phyloP scores from a whole-genome alignment of 2,113 vertebrate species.

The Catharus minimus region DNA sequence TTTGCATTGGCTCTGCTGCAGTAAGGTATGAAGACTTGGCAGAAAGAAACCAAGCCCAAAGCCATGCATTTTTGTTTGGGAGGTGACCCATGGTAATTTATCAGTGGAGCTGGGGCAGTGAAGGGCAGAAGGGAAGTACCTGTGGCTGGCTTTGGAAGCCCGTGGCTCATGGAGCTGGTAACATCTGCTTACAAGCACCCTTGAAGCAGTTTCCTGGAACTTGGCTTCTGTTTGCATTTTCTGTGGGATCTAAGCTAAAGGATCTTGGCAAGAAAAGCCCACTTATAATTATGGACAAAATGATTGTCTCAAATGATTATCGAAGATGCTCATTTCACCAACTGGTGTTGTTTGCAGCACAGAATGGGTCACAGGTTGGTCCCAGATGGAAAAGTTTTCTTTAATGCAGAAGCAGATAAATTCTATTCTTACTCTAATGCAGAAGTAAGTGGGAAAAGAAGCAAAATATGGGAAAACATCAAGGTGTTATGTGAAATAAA shows the following conservation, averaged over 20 bases:
- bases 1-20: not conserved
- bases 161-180: not conserved
- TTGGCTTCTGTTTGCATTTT: not conserved
- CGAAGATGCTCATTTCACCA: not conserved
- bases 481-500: constrained; percentile 17
- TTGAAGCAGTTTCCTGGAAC: not conserved
- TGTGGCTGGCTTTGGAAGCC: not conserved
- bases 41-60: not conserved
- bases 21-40: not conserved
- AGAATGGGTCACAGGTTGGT: not conserved
- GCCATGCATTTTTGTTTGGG: not conserved
- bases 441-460: constrained; percentile 17
- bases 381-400: not conserved
- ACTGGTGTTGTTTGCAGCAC: not conserved
- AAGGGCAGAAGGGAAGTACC: not conserved
- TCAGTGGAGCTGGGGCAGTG: not conserved
- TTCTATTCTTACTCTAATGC: constrained; percentile 34
- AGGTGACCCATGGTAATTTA: not conserved
- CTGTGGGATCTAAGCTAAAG: not conserved
- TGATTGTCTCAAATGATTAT: not conserved
- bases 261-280: not conserved
- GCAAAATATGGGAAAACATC: constrained; percentile 20
- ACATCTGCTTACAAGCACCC: not conserved
- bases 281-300: not conserved
- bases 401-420: not conserved